Base-by-base conservation (phyloP, 64 coral and sea anemone species). In the Trachythela sp. region DNA sequence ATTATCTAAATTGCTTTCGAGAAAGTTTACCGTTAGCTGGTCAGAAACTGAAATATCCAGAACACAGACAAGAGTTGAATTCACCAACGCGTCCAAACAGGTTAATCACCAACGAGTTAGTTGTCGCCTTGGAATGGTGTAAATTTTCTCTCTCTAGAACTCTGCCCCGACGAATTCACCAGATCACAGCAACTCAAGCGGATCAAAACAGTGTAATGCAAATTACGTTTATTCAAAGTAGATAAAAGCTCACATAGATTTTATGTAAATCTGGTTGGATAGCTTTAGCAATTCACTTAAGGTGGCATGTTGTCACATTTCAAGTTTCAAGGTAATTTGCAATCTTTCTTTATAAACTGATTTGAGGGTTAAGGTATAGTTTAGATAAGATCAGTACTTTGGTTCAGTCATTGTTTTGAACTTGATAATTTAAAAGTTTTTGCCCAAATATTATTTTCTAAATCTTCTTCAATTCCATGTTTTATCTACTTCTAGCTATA, bases 121-220 rank as follows among this genome's bases (percentile, higher is more conserved):
- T 64, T 64, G 8, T 64, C 24, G 24, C 56, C 56, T 64, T 26
- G 56, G 7, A 27, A 24, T 26, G 24, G 56, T 64, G 49, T 52
- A 15, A 52, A 20, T 11, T 52, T 45, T 45, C 42, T 64, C 56
- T n/a, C 20, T 26, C 20, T 26, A 8, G 56, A 64, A 64, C 9
- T 22, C 56, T 64, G 56, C 24, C 56, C 56, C 8, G 26, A n/a
- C 15, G 56, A 64, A 64, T 20, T 64, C 22, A 5, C 56, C 56
- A 64, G 56, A 64, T 20, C 56, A 64, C 8, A 20, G 17, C 17
- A 64, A 64, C 13, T 64, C 20, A 64, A 64, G 56, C 56, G 56
- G 20, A 64, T 64, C 56, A 64, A 64, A 64, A 64, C 56, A 64
- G 56, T 64, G 56, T 64, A 64, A 64, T 64, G 56, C 56, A 64